Percentiles rank a stretch among this genome's conserved stretches.
phyloP scores from a whole-genome alignment of 2,113 vertebrate genomes.

The Tachycineta bicolor region DNA sequence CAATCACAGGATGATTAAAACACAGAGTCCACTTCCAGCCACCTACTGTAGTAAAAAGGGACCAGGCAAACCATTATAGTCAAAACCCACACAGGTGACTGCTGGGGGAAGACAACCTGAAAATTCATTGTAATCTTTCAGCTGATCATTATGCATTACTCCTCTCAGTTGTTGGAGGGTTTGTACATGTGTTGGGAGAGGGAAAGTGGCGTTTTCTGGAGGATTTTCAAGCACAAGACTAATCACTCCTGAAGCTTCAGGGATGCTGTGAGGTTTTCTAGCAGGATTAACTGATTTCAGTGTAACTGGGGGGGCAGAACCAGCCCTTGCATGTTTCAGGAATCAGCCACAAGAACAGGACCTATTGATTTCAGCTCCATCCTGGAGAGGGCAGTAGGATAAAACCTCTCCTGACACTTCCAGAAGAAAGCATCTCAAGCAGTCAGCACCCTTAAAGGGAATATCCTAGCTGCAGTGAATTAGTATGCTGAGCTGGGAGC shows the following conservation, averaged over 20 bases:
- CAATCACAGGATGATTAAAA: not conserved
- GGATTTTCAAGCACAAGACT: not conserved
- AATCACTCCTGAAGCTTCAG: not conserved
- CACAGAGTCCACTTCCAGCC: not conserved
- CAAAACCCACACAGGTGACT: not conserved
- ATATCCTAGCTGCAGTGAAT: not conserved
- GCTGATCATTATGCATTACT: not conserved
- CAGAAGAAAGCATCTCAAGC: not conserved
- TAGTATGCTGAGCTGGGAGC: not conserved
- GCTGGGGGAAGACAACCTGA: not conserved
- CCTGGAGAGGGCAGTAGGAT: constrained; percentile 3
- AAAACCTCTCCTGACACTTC: not conserved
- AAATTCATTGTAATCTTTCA: not conserved
- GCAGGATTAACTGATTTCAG: not conserved
- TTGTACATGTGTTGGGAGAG: not conserved
- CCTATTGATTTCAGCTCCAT: not conserved
- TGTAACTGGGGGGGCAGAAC: not conserved
- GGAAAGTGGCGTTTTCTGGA: not conserved
- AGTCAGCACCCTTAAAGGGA: not conserved
- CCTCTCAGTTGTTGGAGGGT: not conserved
- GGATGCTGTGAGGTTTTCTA: not conserved
- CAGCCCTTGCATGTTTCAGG: not conserved
- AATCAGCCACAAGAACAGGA: not conserved
- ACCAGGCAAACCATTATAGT: not conserved
- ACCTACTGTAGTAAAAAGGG: not conserved